A percentile compares a stretch with the other conserved stretches of the same genome.
Conservation (phyloP, 2,888 invertebrate species). For the Cephus rjabovi region DNA sequence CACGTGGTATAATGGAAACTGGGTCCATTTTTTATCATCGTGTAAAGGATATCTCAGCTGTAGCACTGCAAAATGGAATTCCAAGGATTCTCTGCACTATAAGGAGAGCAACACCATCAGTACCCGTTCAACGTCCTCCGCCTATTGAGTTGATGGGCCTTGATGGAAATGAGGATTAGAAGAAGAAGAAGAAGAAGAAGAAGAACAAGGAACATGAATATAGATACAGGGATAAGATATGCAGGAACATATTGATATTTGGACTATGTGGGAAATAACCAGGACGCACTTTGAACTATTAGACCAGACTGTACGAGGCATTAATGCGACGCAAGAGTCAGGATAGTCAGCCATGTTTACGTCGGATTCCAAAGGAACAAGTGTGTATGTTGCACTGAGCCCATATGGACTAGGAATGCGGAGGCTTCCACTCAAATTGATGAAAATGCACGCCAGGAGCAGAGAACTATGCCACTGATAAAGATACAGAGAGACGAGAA, state of each 20-base stretch:
- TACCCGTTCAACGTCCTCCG: neutral
- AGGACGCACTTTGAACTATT: conserved; percentile 38
- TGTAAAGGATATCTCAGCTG: neutral
- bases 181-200: conserved; percentile 8
- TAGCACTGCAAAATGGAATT: neutral
- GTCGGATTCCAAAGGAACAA: neutral
- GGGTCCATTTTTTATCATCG: neutral
- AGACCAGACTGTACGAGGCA: conserved; percentile 9
- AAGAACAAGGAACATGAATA: neutral
- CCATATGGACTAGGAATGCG: neutral
- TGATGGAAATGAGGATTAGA: neutral
- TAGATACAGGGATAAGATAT: neutral
- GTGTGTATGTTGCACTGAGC: neutral
- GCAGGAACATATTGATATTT: neutral
- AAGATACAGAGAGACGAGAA: neutral
- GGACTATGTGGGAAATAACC: conserved; percentile 49
- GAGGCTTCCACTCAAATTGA: neutral
- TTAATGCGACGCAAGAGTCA: conserved; percentile 22
- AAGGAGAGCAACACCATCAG: neutral
- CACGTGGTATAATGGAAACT: neutral
- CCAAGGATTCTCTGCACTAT: neutral
- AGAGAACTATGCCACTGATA: neutral
- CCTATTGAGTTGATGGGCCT: neutral
- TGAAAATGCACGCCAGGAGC: neutral
- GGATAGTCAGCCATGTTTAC: neutral